Base-by-base conservation (phyloP, 2,113 vertebrate genomes). In the Hystrix brachyura region DNA sequence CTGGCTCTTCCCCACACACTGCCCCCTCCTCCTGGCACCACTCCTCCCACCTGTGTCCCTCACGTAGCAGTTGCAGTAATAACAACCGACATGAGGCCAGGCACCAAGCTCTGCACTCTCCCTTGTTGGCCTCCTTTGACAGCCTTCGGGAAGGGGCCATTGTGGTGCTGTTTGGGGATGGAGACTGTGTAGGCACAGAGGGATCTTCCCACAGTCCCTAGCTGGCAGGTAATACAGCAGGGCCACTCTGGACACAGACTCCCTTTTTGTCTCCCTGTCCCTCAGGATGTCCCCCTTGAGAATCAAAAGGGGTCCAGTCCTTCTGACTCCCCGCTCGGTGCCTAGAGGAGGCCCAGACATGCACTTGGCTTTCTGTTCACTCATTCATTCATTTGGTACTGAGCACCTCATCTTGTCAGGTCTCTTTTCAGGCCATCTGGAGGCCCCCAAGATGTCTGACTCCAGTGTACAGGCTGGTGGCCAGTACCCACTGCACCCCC, bases 331-430 rank as follows among this genome's bases (percentile, higher is more conserved):
- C 76, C 69, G 72, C 32, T 86, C 87, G 78, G 74, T 1, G 48
- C 46, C 48, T 4, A 43, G 67, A 59, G 62, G 62, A 55, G 93
- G 53, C 78, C 6, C 19, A 57, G 57, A 48, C 0, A 10, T 1
- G 21, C 0, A 2, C n/a, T 25, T 51, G 13, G 51, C 43, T n/a
- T 11, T 21, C 43, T 72, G 12, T 0, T 13, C 32, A 0, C 34
- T 59, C 59, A 19, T 17, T 67, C 34, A 32, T 6, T 62, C 87
- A 3, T 0, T 2, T 9, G 8, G 23, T 23, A 5, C 9, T 0
- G 4, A 60, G 34, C 51, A 3, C 6, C 18, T 48, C 69, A 14
- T 53, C 14, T 0, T 29, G 46, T 71, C 84, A 17, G 59, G 10
- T 48, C 25, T 62, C 64, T 9, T 29, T 0, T 8, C 7, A 46